Conservation (phyloP, 1,140 invertebrate species). For the Chironomus tepperi region DNA sequence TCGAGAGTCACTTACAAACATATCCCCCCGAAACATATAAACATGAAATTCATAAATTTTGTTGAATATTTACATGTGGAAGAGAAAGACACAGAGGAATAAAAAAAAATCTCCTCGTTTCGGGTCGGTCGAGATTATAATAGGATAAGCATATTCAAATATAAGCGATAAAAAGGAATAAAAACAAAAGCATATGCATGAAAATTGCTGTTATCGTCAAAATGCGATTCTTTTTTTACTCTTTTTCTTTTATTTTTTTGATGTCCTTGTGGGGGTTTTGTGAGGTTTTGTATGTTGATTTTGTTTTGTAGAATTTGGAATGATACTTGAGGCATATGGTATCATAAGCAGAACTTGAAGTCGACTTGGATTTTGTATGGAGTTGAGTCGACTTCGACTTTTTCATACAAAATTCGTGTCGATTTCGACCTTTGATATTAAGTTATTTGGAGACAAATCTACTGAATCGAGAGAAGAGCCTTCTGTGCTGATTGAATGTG, state of each 20-base stretch:
- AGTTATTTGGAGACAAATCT: no score
- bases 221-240: not conserved
- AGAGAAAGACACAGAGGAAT: not conserved
- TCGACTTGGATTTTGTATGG: no score
- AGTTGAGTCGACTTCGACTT: no score
- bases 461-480: no score
- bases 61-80: not conserved
- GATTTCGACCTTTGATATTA: no score
- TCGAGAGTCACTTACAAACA: slow-evolving; percentile 3
- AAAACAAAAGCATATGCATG: slow-evolving; percentile 24
- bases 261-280: no score
- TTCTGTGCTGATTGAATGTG: no score
- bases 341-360: no score
- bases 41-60: slow-evolving; percentile 22
- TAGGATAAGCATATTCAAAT: slow-evolving; percentile 23
- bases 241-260: not conserved
- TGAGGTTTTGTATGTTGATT: no score
- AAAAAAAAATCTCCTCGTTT: not conserved
- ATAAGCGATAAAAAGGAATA: slow-evolving; percentile 19
- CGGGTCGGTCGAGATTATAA: slow-evolving; percentile 11
- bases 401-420: no score
- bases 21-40: not conserved
- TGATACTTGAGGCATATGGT: no score
- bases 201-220: slow-evolving; percentile 13
- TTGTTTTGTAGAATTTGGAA: no score